Evolutionary conservation across 1,140 invertebrate species (phyloP).

Genomic region (Chrysopa pallens): DNA sequence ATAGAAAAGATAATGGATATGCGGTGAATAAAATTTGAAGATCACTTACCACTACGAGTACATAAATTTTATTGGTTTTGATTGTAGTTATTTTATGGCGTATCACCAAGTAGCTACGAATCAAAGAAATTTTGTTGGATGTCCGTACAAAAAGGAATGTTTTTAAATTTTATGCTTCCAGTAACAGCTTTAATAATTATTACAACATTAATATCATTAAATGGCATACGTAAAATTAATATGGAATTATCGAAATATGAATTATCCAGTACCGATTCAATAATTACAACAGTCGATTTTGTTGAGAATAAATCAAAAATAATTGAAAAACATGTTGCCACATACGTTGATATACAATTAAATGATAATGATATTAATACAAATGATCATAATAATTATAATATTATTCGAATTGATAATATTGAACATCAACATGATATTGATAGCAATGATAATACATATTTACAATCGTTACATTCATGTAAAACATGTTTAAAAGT

Average conservation of each 20-base stretch:
- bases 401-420: no score
- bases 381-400: no score
- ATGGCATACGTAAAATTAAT: conserved; percentile 21
- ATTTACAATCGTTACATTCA: not conserved
- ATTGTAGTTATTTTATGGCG: conserved; percentile 34
- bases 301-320: not conserved
- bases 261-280: conserved; percentile 12
- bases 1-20: no score
- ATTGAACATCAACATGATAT: no score
- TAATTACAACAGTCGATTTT: not conserved
- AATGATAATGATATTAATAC: not conserved
- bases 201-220: conserved; percentile 26
- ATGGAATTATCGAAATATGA: conserved; percentile 19
- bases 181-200: conserved; percentile 42
- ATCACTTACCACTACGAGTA: no score
- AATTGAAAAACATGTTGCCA: not conserved
- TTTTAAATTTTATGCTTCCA: conserved; percentile 50
- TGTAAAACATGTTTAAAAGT: conserved; percentile 18
- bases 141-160: conserved; percentile 50
- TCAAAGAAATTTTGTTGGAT: conserved; percentile 52
- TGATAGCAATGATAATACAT: not conserved
- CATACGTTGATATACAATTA: not conserved
- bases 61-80: no score
- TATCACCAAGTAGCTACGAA: conserved; percentile 45
- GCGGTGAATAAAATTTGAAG: no score